Evolutionary conservation across 2,888 invertebrate genomes (phyloP).

Genomic region (Cacoxenus indagator): DNA sequence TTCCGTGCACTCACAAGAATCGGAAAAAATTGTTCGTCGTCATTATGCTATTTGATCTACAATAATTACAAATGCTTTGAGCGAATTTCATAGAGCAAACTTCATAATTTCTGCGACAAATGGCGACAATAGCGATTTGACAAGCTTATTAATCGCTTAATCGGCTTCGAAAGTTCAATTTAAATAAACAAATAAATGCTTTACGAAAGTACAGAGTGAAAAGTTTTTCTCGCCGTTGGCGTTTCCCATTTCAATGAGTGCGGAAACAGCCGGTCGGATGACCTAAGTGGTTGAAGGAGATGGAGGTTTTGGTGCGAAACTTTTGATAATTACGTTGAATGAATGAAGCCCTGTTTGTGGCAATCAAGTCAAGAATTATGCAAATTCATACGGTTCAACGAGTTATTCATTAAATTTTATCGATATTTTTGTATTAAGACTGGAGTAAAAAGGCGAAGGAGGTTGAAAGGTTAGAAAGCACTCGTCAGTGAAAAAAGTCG

Average conservation of each 20-base stretch:
- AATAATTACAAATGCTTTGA: constrained; percentile 12
- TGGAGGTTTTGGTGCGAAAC: constrained; percentile 31
- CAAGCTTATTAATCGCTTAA: constrained; percentile 63
- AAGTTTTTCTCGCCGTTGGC: constrained; percentile 43
- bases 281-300: not conserved
- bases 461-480: too few species aligned
- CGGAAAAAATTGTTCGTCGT: not conserved
- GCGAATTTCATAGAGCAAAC: constrained; percentile 31
- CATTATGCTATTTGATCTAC: not conserved
- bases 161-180: constrained; percentile 59
- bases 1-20: not conserved
- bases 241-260: constrained; percentile 12
- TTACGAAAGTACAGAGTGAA: constrained; percentile 11
- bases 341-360: constrained; percentile 34
- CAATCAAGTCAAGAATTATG: not conserved
- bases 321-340: constrained; percentile 57
- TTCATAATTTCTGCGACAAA: constrained; percentile 56
- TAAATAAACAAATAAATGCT: constrained; percentile 54
- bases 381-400: not conserved
- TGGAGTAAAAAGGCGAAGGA: too few species aligned
- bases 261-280: not conserved
- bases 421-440: not conserved
- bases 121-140: constrained; percentile 58
- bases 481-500: too few species aligned
- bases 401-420: not conserved